Base-by-base conservation (phyloP, 2,888 invertebrate genomes). In the Spilosoma lubricipeda region DNA sequence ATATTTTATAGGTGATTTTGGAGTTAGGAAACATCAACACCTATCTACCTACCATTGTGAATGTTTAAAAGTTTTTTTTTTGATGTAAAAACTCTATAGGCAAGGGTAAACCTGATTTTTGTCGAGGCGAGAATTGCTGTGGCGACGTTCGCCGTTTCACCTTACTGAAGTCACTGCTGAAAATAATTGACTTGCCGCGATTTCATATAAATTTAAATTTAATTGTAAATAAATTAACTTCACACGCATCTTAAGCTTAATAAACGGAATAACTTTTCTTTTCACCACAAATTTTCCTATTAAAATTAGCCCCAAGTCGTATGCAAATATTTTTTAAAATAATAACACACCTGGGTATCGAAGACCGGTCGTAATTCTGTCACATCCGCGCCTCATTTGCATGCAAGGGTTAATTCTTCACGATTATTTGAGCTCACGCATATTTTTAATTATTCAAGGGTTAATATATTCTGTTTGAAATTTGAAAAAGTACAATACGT, bases 381-480 rank as follows among this genome's bases (percentile, higher is more conserved):
- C 90, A 88, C 90, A 91, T 91, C 88, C 90, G 86, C 80, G 80
- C 72, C 89, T 90, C 87, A 95, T 95, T 95, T 94, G 94, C 95
- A 95, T 95, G 87, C 90, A 90, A 93, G 95, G 95, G 95, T 95
- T 95, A 94, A 95, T 89, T 93, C 94, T 92, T 94, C 90, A 90
- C 92, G 93, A 94, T 92, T 94, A 94, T 95, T 94, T 93, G 91
- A 89, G 90, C 93, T 92, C 94, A 93, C 95, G 95, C 93, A 93
- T 94, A 94, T 94, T 94, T 95, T 94, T 95, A 95, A 95, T 95
- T 95, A 94, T 95, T 93, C 94, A 94, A 93, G 95, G 95, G 95
- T 94, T 93, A 94, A 95, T 94, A 88, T 94, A 93, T 94, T 92
- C 94, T 85, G 83, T 88, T 90, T 91, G 88, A 87, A 83, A 83